phyloP scores from a whole-genome alignment of 2,888 invertebrate species.

The Smittia aterrima region DNA sequence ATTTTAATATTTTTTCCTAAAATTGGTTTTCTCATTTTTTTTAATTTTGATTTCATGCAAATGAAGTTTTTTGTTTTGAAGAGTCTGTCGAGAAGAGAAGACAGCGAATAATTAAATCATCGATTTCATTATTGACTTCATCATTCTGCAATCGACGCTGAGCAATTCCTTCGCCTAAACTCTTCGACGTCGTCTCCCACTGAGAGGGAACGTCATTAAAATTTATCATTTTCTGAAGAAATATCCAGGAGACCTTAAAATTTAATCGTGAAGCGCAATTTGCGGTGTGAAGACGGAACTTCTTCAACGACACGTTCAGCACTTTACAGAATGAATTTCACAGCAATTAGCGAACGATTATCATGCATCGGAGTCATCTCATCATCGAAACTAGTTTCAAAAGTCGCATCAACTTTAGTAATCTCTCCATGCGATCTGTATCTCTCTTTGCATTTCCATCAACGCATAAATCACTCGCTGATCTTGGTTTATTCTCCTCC shows the following conservation, averaged over 20 bases:
- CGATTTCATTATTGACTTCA: background rate
- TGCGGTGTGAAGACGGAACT: background rate
- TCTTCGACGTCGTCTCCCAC: constrained; percentile 15
- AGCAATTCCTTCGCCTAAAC: background rate
- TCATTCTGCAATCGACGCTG: background rate
- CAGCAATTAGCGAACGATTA: background rate
- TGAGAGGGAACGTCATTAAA: background rate
- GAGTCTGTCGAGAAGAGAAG: too few species aligned
- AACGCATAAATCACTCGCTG: constrained; percentile 29
- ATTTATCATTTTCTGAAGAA: background rate
- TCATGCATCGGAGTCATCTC: background rate
- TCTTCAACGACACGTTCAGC: too few species aligned
- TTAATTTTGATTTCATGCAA: constrained; percentile 36
- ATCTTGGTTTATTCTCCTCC: constrained; percentile 13
- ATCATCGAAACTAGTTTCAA: background rate
- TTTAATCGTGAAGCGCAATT: background rate
- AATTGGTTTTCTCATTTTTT: background rate
- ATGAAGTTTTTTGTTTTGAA: constrained; percentile 10
- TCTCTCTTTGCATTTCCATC: background rate
- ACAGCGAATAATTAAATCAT: constrained; percentile 15
- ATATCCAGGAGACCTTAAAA: background rate
- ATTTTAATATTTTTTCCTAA: constrained; percentile 19
- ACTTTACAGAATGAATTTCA: background rate
- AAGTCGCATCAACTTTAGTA: background rate
- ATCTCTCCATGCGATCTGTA: constrained; percentile 21